Evolutionary conservation across 2,888 invertebrate genomes (phyloP), one percentile per base, ranked within the genome.

Genomic region (Platycnemis pennipes): DNA sequence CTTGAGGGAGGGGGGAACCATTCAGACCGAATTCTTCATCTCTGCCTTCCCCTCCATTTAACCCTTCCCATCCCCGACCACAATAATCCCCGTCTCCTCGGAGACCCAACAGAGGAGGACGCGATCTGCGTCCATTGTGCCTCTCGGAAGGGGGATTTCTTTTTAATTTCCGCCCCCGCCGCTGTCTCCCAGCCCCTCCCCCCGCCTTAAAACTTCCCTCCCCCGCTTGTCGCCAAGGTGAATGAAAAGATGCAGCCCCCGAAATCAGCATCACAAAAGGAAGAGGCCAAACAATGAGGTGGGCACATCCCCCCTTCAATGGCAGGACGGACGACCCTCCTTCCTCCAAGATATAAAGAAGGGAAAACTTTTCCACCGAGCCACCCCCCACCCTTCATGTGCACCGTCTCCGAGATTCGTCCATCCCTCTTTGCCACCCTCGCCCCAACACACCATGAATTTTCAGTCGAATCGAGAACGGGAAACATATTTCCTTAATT

Each of bases 181-280:
- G 2, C 42, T 45, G n/a, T 88, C 49, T 26, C 31, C 49, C 49
- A 37, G 13, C 42, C 13, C 88, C 45, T 7, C n/a, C 88, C 46
- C 26, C 42, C n/a, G 88, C 88, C 46, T 26, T 26, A 46, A 88
- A 88, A 56, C 56, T 46, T 89, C 89, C 53, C 42, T 89, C 89
- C 88, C 4, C 37, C 87, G 16, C 19, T 13, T 31, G 37, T 2
- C 19, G 42, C 5, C 26, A 19, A 31, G 22, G 89, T 22, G 89
- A 56, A 56, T 13, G 26, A 37, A 56, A 89, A 89, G 56, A 31
- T 26, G 26, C 63, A 26, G 42, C 42, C 22, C 42, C 89, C n/a
- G 56, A 42, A 56, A 89, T 89, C 89, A 89, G 89, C 89, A 89
- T 89, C 37, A 56, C 89, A 89, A 89, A 56, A 56, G 56, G 49